Conservation (phyloP, 2,113 vertebrate species). For the Bujurquina vittata region DNA sequence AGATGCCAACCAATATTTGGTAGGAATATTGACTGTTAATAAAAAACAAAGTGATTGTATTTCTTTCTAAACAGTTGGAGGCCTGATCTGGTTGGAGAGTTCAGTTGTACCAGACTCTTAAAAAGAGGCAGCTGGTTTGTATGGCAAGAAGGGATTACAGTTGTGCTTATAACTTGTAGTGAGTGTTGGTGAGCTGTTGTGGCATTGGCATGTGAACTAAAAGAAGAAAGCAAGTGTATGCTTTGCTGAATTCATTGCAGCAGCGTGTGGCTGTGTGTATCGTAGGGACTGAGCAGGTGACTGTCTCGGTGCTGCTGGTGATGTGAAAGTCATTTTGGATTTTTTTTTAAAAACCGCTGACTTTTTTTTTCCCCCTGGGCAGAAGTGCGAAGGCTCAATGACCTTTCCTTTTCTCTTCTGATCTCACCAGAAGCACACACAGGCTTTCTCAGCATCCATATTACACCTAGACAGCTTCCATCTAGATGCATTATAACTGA, state of each 20-base stretch:
- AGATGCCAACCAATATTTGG: conserved; percentile 42
- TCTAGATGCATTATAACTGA: conserved; percentile 8
- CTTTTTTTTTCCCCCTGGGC: conserved; percentile 15
- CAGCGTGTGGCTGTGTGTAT: neutral
- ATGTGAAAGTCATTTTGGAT: conserved; percentile 4
- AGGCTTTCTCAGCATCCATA: conserved; percentile 18
- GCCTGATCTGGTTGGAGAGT: neutral
- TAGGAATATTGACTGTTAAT: conserved; percentile 37
- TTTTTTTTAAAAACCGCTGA: neutral
- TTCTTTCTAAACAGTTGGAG: neutral
- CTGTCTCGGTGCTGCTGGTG: neutral
- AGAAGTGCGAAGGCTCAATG: conserved; percentile 18
- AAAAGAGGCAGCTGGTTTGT: neutral
- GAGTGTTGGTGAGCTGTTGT: neutral
- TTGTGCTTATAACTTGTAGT: conserved; percentile 1
- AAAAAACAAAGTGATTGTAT: conserved; percentile 43
- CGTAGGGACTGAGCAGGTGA: neutral
- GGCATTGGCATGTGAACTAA: neutral
- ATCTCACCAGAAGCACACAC: conserved; percentile 36
- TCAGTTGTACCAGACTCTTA: neutral
- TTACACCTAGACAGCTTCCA: conserved; percentile 11
- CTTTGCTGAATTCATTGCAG: neutral
- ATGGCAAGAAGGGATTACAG: neutral
- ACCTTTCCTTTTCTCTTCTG: conserved; percentile 30
- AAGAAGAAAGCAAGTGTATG: neutral